Evolutionary conservation across 2,888 invertebrate species (phyloP).

Genomic region (Zygaena filipendulae): DNA sequence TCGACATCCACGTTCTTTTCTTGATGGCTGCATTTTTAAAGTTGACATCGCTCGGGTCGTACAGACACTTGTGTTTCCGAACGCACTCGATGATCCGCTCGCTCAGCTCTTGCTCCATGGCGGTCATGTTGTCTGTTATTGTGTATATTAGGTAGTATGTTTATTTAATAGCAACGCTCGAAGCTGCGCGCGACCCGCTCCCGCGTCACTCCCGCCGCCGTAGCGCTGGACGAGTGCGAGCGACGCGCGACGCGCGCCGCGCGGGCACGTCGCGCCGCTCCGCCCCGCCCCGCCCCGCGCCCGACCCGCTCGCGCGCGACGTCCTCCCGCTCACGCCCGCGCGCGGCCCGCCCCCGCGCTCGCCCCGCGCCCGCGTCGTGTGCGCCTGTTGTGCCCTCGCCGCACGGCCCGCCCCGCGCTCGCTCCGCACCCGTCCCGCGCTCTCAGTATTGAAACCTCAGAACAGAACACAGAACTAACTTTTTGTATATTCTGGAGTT

Average conservation of each 20-base stretch:
- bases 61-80: conserved; percentile 15
- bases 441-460: no score
- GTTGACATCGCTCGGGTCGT: conserved; percentile 18
- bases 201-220: conserved; percentile 3
- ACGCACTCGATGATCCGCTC: conserved; percentile 19
- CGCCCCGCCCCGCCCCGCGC: conserved; percentile 14
- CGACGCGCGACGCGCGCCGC: conserved; percentile 10
- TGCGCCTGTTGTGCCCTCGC: no score
- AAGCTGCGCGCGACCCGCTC: conserved; percentile 12
- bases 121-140: conserved; percentile 3
- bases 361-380: no score
- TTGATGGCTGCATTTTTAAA: conserved; percentile 21
- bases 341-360: conserved; percentile 1
- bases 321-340: not conserved
- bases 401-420: no score
- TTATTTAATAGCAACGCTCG: conserved; percentile 4
- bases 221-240: conserved; percentile 13
- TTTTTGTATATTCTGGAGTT: no score
- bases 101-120: conserved; percentile 15
- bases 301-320: conserved; percentile 2
- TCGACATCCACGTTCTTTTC: conserved; percentile 17
- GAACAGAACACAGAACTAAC: no score
- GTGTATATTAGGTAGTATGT: not conserved
- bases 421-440: no score
- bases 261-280: conserved; percentile 16